These are phyloP conservation scores for Aradophagus sp. DNA, from an alignment of 1,140 invertebrate species.

Conservation along the genomic window DNA sequence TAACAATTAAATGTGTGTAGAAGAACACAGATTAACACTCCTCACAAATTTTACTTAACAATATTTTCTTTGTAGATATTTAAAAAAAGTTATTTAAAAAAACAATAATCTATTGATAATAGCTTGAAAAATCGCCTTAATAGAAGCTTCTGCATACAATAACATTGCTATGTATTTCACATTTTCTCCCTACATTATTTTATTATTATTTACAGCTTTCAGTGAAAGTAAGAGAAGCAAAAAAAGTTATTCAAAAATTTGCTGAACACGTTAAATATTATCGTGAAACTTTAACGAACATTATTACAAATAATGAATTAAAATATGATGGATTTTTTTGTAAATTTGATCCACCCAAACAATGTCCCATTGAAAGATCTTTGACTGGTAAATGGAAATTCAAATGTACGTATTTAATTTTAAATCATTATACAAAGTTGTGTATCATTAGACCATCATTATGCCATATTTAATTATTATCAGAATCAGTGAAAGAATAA, in stretches of 20 bases:
- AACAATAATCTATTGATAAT: too few species aligned
- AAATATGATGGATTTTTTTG: constrained; percentile 28
- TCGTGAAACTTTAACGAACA: not conserved
- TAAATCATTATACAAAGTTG: too few species aligned
- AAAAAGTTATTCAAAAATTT: constrained; percentile 11
- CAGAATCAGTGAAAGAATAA: too few species aligned
- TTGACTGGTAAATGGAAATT: constrained; percentile 26
- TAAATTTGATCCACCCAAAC: constrained; percentile 24
- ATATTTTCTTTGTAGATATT: too few species aligned
- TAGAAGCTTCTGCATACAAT: not conserved
- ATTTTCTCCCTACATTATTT: not conserved
- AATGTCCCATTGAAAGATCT: constrained; percentile 34
- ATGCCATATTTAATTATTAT: too few species aligned
- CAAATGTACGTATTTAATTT: constrained; percentile 18
- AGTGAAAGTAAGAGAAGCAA: constrained; percentile 7
- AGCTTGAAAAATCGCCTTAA: not conserved
- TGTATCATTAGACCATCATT: too few species aligned
- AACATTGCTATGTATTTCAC: too few species aligned
- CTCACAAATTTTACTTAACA: too few species aligned
- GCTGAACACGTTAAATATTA: constrained; percentile 10
- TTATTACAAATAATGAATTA: constrained; percentile 10
- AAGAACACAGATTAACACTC: too few species aligned
- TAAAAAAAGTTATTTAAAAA: too few species aligned
- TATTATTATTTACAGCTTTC: constrained; percentile 11
- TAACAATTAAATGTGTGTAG: too few species aligned